Base-by-base conservation (phyloP, 2,888 invertebrate species). In the Andrena haemorrhoa region DNA sequence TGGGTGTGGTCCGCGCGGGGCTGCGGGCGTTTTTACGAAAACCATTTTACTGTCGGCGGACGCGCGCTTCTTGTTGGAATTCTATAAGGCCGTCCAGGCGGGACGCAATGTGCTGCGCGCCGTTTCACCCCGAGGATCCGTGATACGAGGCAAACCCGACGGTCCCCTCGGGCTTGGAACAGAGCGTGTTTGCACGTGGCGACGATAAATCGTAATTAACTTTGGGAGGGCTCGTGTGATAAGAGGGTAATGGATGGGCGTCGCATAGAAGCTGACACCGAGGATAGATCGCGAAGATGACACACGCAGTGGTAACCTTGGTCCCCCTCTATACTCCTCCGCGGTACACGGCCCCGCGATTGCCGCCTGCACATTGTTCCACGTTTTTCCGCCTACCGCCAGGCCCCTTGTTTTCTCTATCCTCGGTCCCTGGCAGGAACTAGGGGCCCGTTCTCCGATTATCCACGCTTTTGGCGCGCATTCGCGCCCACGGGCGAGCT, bases 1-100 rank as follows among this genome's bases (percentile, higher is more conserved):
- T 89, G 89, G 89, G 91, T 88, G 91, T 90, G 86, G 87, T 88
- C 82, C 5, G 47, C 71, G 74, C 72, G 66, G 63, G 83, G 72
- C 79, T 86, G 84, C 81, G 74, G 82, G 61, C 64, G 81, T 86
- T 86, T 83, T 75, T 84, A 61, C 61, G 41, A 31, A 72, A 56
- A 71, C 70, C 75, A 76, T 84, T 88, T 89, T 89, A 88, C 89
- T 84, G 88, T 84, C 78, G 63, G 74, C 75, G 75, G 82, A 86
- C 84, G 78, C 75, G 70, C 82, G 76, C 76, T 76, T 87, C 87
- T 83, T 78, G 86, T 79, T 87, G 84, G 86, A 87, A 85, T 84
- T 86, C 79, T 78, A 76, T 82, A 71, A 65, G 72, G 63, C 72
- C 60, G 60, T 79, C 58, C 53, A n/a, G 68, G 29, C 51, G 53